Base-by-base conservation (phyloP, 2,888 invertebrate genomes). In the Myathropa florea region DNA sequence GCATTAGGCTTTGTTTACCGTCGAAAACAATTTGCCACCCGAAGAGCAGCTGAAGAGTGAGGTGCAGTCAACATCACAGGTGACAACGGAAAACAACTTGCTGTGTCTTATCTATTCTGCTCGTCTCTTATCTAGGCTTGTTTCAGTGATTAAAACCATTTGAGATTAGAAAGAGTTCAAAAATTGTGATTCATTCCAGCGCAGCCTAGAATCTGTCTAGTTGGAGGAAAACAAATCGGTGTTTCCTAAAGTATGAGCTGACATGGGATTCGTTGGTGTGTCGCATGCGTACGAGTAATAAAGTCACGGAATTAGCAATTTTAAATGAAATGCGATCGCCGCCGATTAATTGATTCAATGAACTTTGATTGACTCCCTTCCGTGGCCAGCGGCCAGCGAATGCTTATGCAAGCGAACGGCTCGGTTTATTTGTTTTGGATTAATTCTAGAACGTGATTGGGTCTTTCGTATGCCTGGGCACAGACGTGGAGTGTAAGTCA, bases 291-390 rank as follows among this genome's bases (percentile, higher is more conserved):
- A 26, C 9, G 28, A 60, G 4, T 28, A 33, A 59, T 23, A 24
- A 24, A 33, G 4, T 9, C 33, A 14, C n/a, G 57, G 36, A n/a
- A 70, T 70, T 70, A 57, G 59, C 70, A 70, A 70, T 57, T 70
- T 23, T 21, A 36, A 70, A 33, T 33, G 46, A 57, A 57, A 24
- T 55, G 23, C 14, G 18, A 30, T 18, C 55, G 53, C 55, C 14
- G 28, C 4, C 55, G 55, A 68, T 24, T 36, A 23, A 70, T 24
- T 70, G 23, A 70, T 70, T 70, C 70, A 36, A 23, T 70, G 70
- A 70, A 70, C 70, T 59, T 24, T 59, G 36, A 36, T 70, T 70
- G 57, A 70, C 70, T 59, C 59, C 70, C 70, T 70, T 59, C 18
- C 6, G 14, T 14, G 12, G 57, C 12, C 57, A 24, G 18, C 36